phyloP scores from a whole-genome alignment of 2,113 vertebrate species.

The Nesospiza acunhae region DNA sequence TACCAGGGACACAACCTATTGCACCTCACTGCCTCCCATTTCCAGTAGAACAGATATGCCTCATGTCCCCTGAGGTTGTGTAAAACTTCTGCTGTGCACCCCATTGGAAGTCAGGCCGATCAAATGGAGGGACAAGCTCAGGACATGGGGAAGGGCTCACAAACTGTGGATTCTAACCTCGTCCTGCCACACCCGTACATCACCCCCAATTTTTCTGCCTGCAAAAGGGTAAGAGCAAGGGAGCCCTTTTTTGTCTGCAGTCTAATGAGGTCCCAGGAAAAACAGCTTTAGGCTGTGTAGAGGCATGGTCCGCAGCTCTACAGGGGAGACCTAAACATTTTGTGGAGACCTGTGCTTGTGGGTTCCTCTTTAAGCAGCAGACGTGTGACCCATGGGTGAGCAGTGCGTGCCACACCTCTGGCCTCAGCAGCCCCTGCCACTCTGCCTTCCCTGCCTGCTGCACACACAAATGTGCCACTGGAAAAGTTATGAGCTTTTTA shows the following conservation, averaged over 20 bases:
- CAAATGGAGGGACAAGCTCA: not conserved
- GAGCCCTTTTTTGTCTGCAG: not conserved
- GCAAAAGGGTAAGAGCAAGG: not conserved
- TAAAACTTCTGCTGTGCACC: not conserved
- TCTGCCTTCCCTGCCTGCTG: not conserved
- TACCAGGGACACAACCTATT: not conserved
- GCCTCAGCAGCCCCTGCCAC: not conserved
- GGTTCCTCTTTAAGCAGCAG: not conserved
- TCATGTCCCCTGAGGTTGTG: not conserved
- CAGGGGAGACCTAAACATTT: not conserved
- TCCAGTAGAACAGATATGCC: not conserved
- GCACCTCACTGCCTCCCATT: not conserved
- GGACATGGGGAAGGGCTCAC: not conserved
- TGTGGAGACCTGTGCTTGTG: not conserved
- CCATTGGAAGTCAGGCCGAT: accelerated
- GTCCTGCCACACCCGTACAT: not conserved
- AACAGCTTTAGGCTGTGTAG: not conserved
- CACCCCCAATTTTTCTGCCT: not conserved
- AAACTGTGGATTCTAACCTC: not conserved
- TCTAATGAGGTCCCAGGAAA: not conserved
- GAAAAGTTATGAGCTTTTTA: constrained; percentile 78
- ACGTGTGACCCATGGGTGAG: not conserved
- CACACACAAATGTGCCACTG: constrained; percentile 24
- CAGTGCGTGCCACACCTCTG: not conserved
- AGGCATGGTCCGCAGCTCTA: not conserved